phyloP scores from a whole-genome alignment of 2,797 vertebrate species.

The Clarias pachynema region DNA sequence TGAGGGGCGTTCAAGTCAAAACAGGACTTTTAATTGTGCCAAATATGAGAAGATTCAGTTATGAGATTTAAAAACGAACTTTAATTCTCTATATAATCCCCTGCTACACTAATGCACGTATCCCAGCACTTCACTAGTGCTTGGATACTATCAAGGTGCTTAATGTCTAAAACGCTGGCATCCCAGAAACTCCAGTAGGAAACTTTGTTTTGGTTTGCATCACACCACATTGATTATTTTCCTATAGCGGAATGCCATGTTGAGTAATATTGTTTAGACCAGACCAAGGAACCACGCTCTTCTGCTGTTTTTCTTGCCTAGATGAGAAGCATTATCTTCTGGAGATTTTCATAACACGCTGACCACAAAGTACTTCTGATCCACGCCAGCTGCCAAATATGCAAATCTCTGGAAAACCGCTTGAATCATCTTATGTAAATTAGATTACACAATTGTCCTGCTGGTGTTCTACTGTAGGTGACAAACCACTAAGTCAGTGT shows the following conservation, averaged over 20 bases:
- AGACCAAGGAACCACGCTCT: constrained; percentile 46
- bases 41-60: no score
- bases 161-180: no score
- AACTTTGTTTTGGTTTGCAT: no score
- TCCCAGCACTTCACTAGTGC: no score
- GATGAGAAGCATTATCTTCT: constrained; percentile 49
- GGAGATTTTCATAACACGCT: constrained; percentile 44
- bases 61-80: no score
- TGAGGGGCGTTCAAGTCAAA: no score
- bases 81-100: no score
- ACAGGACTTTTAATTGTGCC: no score
- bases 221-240: not conserved
- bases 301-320: constrained; percentile 48
- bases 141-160: no score
- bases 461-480: constrained; percentile 6
- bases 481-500: constrained; percentile 15
- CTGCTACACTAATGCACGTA: no score
- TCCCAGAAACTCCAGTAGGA: not conserved
- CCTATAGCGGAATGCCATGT: not conserved
- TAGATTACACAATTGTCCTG: constrained; percentile 26
- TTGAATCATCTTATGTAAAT: constrained; percentile 44
- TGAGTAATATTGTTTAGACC: not conserved
- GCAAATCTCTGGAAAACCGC: constrained; percentile 49
- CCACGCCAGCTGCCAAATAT: constrained; percentile 47
- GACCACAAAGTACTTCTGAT: constrained; percentile 51